Evolutionary conservation across 2,797 vertebrate species (phyloP), one percentile per base, ranked within the genome.

Genomic region (Luscinia luscinia): DNA sequence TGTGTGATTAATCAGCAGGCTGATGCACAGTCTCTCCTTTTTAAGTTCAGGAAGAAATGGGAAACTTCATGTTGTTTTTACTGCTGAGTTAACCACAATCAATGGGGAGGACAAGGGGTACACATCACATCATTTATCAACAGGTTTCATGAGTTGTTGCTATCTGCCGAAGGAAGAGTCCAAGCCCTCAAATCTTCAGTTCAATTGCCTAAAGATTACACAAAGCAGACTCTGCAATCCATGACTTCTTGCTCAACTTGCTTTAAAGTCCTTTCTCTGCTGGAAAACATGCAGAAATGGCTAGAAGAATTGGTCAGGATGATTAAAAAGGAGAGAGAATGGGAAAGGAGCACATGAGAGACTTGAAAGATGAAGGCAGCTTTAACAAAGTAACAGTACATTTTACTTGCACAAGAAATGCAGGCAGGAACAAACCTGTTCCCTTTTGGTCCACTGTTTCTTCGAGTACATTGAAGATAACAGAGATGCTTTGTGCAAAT

Each of bases 1-100:
- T 3, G 58, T 66, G 51, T 69, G 83, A 96, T 94, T 94, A 96
- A 95, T 91, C 59, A 57, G 61, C 48, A 76, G 58, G 85, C 66
- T 94, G 73, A 86, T 93, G 85, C 45, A 61, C 38, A 45, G 23
- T 36, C 58, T 75, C 84, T 81, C 67, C 43, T 68, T 46, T 62
- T 73, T 52, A 94, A 93, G 23, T 43, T 90, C 55, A 59, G 55
- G 30, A 23, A 91, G 38, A 84, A 94, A 83, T 18, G 32, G 49
- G 21, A 59, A 94, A 59, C 46, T 75, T 81, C 59, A 76, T 6
- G 21, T 59, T 91, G 63, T 67, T 94, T 81, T 46, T 76, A 21
- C 8, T 43, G 45, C 40, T 69, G 43, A 28, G 55, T 28, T 90
- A 86, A 66, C 15, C 21, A 79, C 40, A 72, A 55, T 7, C 0